Base-by-base conservation (phyloP, 2,888 invertebrate genomes). In the Oeneis ivallda region DNA sequence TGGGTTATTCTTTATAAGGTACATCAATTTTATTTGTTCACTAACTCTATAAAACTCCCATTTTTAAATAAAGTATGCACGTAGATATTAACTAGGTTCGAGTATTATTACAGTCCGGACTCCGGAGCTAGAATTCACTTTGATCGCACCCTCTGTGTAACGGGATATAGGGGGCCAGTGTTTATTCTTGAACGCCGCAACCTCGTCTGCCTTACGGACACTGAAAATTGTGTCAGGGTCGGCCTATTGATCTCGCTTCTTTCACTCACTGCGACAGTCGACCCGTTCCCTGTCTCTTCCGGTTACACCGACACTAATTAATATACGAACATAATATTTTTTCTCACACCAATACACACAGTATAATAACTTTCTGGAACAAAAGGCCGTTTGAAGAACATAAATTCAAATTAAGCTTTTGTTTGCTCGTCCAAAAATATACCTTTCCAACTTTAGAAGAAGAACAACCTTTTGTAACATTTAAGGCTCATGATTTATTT, bases 141-240 rank as follows among this genome's bases (percentile, higher is more conserved):
- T 81, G 78, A 82, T 80, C 80, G 76, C 66, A 72, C 67, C 68
- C 71, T 74, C 57, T 34, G 17, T 67, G 63, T 67, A 65, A 69
- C 56, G 57, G 65, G 61, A 67, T 70, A 64, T 49, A 60, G 61
- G 65, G 52, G 83, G 79, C 79, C 78, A 76, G 77, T 87, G 84
- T 88, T 87, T 89, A 87, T 89, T 85, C 84, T 86, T 80, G 81
- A 79, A 80, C 74, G 78, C 81, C 80, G 78, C 83, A 78, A 78
- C 79, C 76, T 76, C 78, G 77, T 75, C 78, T 75, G 76, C 75
- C 75, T 75, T 80, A 84, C 81, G 81, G 84, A 83, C 80, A 83
- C 80, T 85, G 82, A 80, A 85, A 91, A 89, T 82, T 83, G 86
- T 90, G 91, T 90, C 91, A 91, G 84, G 91, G 91, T 89, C 87